Evolutionary conservation across 2,888 invertebrate genomes (phyloP).

Genomic region (Caenorhabditis zanzibari): DNA sequence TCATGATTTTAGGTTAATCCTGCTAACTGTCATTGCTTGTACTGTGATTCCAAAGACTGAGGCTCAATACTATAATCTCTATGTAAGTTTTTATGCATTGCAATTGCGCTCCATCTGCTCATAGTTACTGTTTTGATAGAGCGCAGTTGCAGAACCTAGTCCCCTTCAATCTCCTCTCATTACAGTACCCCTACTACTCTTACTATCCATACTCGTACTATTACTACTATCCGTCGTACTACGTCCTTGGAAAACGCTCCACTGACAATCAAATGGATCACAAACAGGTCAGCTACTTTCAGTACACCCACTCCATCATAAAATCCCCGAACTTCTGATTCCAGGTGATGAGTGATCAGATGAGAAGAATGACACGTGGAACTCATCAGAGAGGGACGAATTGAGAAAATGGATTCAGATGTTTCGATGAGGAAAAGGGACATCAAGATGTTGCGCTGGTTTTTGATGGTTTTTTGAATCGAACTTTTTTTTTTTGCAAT

Average conservation of each 20-base stretch:
- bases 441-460: slow-evolving; percentile 10
- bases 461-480: slow-evolving; percentile 15
- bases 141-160: not conserved
- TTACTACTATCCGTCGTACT: slow-evolving; percentile 63
- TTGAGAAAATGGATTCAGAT: slow-evolving; percentile 32
- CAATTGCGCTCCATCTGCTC: not conserved
- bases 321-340: slow-evolving; percentile 2
- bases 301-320: slow-evolving; percentile 1
- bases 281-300: slow-evolving; percentile 27
- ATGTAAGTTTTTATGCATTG: slow-evolving; percentile 34
- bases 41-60: slow-evolving; percentile 64
- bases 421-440: not conserved
- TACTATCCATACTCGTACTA: slow-evolving; percentile 63
- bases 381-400: slow-evolving; percentile 48
- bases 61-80: slow-evolving; percentile 68
- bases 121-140: not conserved
- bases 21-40: slow-evolving; percentile 62
- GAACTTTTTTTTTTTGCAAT: slow-evolving; percentile 11
- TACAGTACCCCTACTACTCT: slow-evolving; percentile 63
- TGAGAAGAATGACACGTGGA: slow-evolving; percentile 59
- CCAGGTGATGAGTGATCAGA: slow-evolving; percentile 53
- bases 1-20: slow-evolving; percentile 40
- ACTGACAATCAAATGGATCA: slow-evolving; percentile 31
- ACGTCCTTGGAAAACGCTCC: slow-evolving; percentile 65
- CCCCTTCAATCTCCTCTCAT: not conserved